Evolutionary conservation across 2,113 vertebrate species (phyloP), one percentile per base, ranked within the genome.

Genomic region (Thermophis baileyi): DNA sequence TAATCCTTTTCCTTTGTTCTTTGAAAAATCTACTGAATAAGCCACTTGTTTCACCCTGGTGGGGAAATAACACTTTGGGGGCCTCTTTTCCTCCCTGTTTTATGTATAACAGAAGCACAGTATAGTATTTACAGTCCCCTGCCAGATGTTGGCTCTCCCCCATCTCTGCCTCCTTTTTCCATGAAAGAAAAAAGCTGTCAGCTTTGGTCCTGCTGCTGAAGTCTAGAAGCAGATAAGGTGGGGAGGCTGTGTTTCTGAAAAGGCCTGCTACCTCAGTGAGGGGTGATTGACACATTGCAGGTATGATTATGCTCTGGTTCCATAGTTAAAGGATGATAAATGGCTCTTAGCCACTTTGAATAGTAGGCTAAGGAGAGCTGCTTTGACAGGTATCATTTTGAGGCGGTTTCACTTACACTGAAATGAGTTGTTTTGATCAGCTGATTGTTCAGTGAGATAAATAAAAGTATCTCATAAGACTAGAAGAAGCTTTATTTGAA

Each of bases 1-100:
- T 96, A 97, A 97, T 96, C 96, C 96, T 96, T 96, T 94, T 94
- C 94, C 94, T 97, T 96, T 97, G 96, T 97, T 97, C 97, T 97
- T 97, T 97, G 96, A 97, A 96, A 97, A 87, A 97, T 93, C 95
- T 97, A 96, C 95, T 97, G 97, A 97, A 97, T 97, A 97, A 97
- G 95, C 94, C 95, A 96, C 96, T 97, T 97, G 96, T 97, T 97
- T 97, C 94, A 94, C 96, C 91, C 95, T 95, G 91, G 90, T 96
- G 95, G 95, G 97, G 96, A 97, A 97, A 96, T 95, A 97, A 97
- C 96, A 97, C 95, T 94, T 96, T 94, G 92, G 95, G 96, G 94
- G 96, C 95, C 95, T 93, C 93, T 96, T 92, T 95, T 96, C 94
- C 95, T 94, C 94, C 57, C 94, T 95, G 95, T 96, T 95, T 96